Percentiles rank a stretch among this genome's conserved stretches.
phyloP scores from a whole-genome alignment of 2,113 vertebrate species.

The Sporophila hypoxantha region DNA sequence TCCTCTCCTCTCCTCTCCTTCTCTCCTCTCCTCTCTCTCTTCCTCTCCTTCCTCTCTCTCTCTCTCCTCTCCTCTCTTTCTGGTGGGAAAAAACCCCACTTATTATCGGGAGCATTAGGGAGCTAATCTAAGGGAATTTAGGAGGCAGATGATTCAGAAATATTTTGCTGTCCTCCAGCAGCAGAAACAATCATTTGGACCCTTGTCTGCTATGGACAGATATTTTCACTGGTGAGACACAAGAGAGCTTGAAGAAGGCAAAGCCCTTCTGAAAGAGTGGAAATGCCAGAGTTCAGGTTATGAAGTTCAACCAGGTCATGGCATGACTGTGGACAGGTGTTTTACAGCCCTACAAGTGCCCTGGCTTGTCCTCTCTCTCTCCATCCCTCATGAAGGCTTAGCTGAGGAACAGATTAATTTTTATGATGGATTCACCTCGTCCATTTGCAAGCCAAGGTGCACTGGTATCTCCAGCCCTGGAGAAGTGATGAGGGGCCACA shows the following conservation, averaged over 20 bases:
- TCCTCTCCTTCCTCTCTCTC: no score
- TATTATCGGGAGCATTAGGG: not conserved
- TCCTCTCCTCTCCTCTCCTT: no score
- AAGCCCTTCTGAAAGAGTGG: not conserved
- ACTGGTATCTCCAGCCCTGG: not conserved
- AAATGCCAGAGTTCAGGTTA: not conserved
- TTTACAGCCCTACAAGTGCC: not conserved
- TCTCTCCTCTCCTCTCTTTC: no score
- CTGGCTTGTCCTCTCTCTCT: not conserved
- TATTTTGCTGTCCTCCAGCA: not conserved
- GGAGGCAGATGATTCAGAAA: not conserved
- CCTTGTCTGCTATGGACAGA: not conserved
- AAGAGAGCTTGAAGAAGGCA: not conserved
- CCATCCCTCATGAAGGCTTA: not conserved
- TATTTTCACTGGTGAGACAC: not conserved
- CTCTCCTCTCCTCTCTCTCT: no score
- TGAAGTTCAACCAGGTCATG: rapidly evolving
- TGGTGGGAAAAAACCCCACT: no score
- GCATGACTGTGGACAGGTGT: not conserved
- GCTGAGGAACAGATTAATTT: not conserved
- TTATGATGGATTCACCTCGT: rapidly evolving
- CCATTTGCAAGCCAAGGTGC: not conserved
- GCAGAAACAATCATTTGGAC: not conserved
- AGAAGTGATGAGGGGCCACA: not conserved
- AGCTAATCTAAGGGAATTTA: not conserved